phyloP scores from a whole-genome alignment of 2,888 invertebrate species.

The Odontomyia ornata region DNA sequence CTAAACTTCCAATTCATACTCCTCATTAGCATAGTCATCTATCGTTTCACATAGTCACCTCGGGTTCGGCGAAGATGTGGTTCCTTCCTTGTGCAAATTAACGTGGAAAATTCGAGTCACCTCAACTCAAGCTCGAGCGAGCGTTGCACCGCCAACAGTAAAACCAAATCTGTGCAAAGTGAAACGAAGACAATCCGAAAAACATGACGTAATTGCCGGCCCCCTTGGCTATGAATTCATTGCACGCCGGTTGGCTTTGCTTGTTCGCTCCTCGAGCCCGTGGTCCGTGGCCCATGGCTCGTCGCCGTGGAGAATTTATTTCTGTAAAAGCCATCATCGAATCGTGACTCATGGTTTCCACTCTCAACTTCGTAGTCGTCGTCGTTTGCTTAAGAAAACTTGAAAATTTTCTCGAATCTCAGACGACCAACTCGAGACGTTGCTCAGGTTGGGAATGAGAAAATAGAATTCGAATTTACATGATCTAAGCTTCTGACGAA shows the following conservation, averaged over 20 bases:
- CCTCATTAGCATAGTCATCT: background rate
- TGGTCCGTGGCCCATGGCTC: too few species aligned
- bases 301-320: constrained; percentile 24
- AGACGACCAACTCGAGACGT: too few species aligned
- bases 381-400: background rate
- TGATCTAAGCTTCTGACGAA: too few species aligned
- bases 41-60: background rate
- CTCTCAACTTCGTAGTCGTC: background rate
- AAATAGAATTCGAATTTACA: too few species aligned
- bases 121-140: background rate
- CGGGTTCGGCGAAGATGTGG: too few species aligned
- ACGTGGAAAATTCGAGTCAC: background rate
- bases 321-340: constrained; percentile 30
- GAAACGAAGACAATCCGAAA: constrained; percentile 12
- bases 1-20: background rate
- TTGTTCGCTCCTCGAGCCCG: background rate
- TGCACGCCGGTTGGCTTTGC: constrained; percentile 12
- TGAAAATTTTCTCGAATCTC: background rate
- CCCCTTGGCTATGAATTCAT: constrained; percentile 1
- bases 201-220: constrained; percentile 36
- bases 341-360: constrained; percentile 13
- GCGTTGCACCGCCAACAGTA: background rate
- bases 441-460: too few species aligned
- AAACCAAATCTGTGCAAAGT: background rate
- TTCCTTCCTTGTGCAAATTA: background rate